Conservation (phyloP, 1,140 invertebrate genomes). For the Aporrectodea caliginosa region DNA sequence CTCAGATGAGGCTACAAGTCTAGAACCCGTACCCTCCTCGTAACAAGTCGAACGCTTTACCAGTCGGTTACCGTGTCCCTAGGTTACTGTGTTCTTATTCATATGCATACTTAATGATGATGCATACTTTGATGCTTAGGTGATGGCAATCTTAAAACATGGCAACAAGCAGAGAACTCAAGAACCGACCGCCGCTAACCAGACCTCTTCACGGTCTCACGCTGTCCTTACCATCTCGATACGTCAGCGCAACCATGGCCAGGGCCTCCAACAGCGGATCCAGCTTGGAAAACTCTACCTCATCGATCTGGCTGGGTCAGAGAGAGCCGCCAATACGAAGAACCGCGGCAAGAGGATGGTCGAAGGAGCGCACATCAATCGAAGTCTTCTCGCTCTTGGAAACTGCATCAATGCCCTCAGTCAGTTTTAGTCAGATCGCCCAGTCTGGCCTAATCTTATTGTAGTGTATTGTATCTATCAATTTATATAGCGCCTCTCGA, state of each 20-base stretch:
- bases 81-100: too few species aligned
- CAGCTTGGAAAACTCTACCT: slow-evolving; percentile 71
- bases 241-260: background rate
- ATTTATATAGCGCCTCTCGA: too few species aligned
- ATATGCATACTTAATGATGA: too few species aligned
- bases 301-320: slow-evolving; percentile 90
- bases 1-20: too few species aligned
- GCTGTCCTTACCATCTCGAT: slow-evolving; percentile 64
- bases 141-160: slow-evolving; percentile 76
- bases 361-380: slow-evolving; percentile 93
- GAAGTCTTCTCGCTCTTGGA: slow-evolving; percentile 81
- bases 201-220: slow-evolving; percentile 87
- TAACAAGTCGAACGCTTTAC: too few species aligned
- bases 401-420: slow-evolving; percentile 92
- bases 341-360: slow-evolving; percentile 84
- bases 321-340: slow-evolving; percentile 81
- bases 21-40: too few species aligned
- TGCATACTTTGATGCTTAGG: slow-evolving; percentile 63
- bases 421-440: too few species aligned
- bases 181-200: slow-evolving; percentile 90
- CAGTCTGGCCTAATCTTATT: too few species aligned
- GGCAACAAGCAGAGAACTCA: slow-evolving; percentile 85
- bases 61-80: too few species aligned
- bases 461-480: too few species aligned
- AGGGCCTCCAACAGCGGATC: slow-evolving; percentile 41